Evolutionary conservation across 1,140 invertebrate genomes (phyloP).

Genomic region (Stegodyphus mimosarum): DNA sequence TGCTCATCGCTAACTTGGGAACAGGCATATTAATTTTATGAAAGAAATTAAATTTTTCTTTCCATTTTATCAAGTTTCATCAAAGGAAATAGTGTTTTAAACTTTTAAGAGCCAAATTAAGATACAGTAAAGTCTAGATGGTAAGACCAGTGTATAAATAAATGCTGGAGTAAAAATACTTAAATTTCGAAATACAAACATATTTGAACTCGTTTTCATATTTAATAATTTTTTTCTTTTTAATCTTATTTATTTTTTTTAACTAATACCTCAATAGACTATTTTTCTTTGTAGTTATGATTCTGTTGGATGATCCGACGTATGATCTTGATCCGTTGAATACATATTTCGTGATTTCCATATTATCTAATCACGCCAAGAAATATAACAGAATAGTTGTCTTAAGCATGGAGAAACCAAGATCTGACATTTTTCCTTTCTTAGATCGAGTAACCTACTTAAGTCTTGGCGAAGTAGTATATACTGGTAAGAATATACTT

Average conservation of each 20-base stretch:
- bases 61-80: no score
- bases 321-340: slow-evolving; percentile 90
- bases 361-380: slow-evolving; percentile 90
- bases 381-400: slow-evolving; percentile 89
- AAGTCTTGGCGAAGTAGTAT: slow-evolving; percentile 89
- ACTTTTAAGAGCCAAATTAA: no score
- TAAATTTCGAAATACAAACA: not conserved
- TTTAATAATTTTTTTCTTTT: no score
- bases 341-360: slow-evolving; percentile 91
- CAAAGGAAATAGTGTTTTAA: no score
- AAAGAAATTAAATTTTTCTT: no score
- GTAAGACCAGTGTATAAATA: no score
- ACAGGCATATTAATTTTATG: no score
- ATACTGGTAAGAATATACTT: slow-evolving; percentile 75
- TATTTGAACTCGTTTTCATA: no score
- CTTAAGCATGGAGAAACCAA: slow-evolving; percentile 90
- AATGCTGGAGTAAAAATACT: not conserved
- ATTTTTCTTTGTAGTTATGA: slow-evolving; percentile 74
- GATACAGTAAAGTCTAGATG: no score
- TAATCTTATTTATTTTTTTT: no score
- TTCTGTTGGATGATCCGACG: slow-evolving; percentile 90
- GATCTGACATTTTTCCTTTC: slow-evolving; percentile 93
- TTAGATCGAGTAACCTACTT: slow-evolving; percentile 84
- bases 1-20: no score
- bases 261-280: not conserved